Base-by-base conservation (phyloP, 2,888 invertebrate genomes). In the Steromphala cineraria region DNA sequence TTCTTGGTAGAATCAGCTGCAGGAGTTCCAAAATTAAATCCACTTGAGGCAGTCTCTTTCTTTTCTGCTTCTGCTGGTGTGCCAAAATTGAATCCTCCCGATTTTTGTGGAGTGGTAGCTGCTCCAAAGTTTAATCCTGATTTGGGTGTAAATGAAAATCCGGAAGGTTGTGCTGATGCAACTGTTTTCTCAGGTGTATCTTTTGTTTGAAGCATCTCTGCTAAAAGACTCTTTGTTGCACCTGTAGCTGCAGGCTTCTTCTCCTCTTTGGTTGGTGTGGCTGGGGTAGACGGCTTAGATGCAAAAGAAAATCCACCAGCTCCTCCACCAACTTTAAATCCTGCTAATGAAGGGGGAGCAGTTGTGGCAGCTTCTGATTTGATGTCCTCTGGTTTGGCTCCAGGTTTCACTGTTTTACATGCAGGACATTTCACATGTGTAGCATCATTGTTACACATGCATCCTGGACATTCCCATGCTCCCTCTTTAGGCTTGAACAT, bases 381-480 rank as follows among this genome's bases (percentile, higher is more conserved):
- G 2, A 87, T 46, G 75, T 88, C 89, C 19, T 89, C 89, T 46
- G 85, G 71, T 75, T 89, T 87, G 10, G 84, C 85, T 5, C 92
- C 92, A n/a, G 93, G 92, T 78, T 91, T 91, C 1, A 88, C 80
- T 1, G 90, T 87, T 10, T 85, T 79, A 87, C 93, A 93, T 10
- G 92, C 91, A 2, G 85, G 83, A 82, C 93, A 93, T 56, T 87
- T 87, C 28, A 83, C 80, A n/a, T 84, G 81, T 46, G 84, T 84
- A 5, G 81, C 84, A 13, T 94, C 92, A 90, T 96, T 96, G 55
- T 94, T 93, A 17, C 96, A 93, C 92, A 95, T 94, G 90, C 96
- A 96, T 28, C 93, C 94, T 0, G 94, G 93, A 91, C 96, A 96
- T 86, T 95, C 95, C 96, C 96, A 96, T 19, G 95, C 94, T 74